Base-by-base conservation (phyloP, 2,888 invertebrate species). In the Aproaerema taeniolella region DNA sequence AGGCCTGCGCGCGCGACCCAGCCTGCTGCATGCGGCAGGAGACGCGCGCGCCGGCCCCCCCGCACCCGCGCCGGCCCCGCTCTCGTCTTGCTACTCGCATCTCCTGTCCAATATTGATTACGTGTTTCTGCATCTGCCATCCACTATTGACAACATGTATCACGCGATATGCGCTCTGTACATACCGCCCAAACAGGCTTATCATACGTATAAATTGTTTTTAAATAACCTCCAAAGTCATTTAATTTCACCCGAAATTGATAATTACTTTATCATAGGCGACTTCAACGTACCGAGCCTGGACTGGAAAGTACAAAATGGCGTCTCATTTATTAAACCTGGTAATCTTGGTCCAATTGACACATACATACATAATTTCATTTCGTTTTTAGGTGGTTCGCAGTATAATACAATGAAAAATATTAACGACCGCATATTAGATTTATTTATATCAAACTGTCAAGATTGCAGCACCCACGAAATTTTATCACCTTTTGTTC, bases 381-480 rank as follows among this genome's bases (percentile, higher is more conserved):
- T 33, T 17, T 6, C 33, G 2, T 2, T 33, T 5, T 11, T 10
- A 3, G n/a, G 15, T 20, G 14, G 15, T 12, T 8, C 33, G 11
- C 33, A 33, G 20, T 33, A 12, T 26, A 35, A 35, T n/a, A 12
- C 7, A 12, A 15, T 14, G 8, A 26, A 26, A 11, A 35, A 26
- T 14, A 2, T 1, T n/a, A 15, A 35, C 10, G 10, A 35, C 10
- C 25, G 35, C 6, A 14, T 15, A 2, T 10, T 35, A 14, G 26
- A 35, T 9, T n/a, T 35, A 1, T n/a, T 35, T 5, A 26, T 35
- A 9, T 26, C 26, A 7, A 10, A 26, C 10, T 20, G 20, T 20
- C n/a, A 4, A 4, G 15, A 35, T 2, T 35, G 35, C 8, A 2
- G 4, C 7, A 11, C 11, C 10, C 5, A 4, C 9, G 14, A 17